phyloP scores from a whole-genome alignment of 2,113 vertebrate genomes.

The Blennius ocellaris region DNA sequence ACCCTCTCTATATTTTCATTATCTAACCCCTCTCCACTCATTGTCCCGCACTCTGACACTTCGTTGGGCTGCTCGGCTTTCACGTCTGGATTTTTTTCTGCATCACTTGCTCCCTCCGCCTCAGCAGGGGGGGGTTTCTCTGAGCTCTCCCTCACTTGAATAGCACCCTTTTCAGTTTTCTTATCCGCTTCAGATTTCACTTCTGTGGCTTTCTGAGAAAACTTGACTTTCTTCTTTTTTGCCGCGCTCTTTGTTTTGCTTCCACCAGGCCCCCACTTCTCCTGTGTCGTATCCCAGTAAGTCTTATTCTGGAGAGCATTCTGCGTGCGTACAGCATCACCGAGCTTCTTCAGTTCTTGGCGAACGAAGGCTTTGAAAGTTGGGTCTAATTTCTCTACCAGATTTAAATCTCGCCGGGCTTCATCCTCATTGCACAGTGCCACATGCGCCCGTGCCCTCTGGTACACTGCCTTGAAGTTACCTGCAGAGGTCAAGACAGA shows the following conservation, averaged over 20 bases:
- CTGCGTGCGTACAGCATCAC: conserved; percentile 79
- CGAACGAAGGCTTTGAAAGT: conserved; percentile 77
- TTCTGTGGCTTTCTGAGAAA: conserved; percentile 33
- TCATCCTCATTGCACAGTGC: conserved; percentile 84
- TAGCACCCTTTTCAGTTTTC: conserved; percentile 18
- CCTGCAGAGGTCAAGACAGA: conserved; percentile 68
- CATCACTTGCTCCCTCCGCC: conserved; percentile 14
- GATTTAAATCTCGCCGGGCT: conserved; percentile 78
- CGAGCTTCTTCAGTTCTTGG: conserved; percentile 83
- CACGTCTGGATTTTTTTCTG: conserved; percentile 44
- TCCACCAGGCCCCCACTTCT: conserved; percentile 72
- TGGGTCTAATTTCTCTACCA: conserved; percentile 81
- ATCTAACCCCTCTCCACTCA: conserved; percentile 49
- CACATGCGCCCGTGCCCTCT: conserved; percentile 83
- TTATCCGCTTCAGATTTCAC: conserved; percentile 5
- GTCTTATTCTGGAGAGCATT: conserved; percentile 81
- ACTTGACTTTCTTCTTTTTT: conserved; percentile 40
- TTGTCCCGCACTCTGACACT: conserved; percentile 35
- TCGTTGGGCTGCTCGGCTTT: conserved; percentile 44
- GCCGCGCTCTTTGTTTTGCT: conserved; percentile 41
- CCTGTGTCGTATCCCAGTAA: conserved; percentile 77
- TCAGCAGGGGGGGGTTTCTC: conserved; percentile 23
- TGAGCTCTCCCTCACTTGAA: conserved; percentile 27
- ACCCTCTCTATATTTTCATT: conserved; percentile 39
- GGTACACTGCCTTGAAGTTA: conserved; percentile 88